Conservation (phyloP, 2,113 vertebrate species). For the Vidua chalybeata region DNA sequence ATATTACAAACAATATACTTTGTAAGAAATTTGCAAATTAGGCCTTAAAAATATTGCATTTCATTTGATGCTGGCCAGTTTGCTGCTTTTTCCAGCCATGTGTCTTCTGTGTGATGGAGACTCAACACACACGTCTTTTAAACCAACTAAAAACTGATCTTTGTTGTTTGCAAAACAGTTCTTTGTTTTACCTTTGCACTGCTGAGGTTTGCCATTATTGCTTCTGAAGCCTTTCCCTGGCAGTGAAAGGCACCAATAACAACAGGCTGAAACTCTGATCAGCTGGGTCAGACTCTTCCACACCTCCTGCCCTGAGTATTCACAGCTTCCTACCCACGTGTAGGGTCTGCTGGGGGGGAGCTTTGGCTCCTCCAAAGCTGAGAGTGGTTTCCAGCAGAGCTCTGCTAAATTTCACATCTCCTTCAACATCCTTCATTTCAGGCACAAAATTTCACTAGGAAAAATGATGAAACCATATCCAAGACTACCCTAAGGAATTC, state of each 20-base stretch:
- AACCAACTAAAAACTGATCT: not conserved
- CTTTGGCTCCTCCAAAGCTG: not conserved
- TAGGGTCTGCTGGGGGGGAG: not conserved
- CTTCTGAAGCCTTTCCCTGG: not conserved
- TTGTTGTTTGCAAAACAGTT: not conserved
- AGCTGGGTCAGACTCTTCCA: not conserved
- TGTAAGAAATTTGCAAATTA: not conserved
- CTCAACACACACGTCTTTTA: not conserved
- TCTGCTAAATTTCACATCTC: not conserved
- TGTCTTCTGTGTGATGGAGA: not conserved
- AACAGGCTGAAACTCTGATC: not conserved
- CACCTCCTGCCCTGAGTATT: not conserved
- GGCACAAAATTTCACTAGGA: not conserved
- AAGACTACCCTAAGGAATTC: not conserved
- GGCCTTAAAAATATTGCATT: not conserved
- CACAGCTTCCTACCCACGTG: accelerated
- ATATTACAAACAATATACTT: not conserved
- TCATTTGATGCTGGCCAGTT: not conserved
- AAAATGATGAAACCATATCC: not conserved
- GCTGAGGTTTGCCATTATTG: not conserved
- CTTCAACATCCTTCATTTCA: not conserved
- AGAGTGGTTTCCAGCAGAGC: not conserved
- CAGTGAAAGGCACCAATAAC: not conserved
- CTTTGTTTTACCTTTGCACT: not conserved
- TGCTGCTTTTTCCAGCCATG: not conserved